Base-by-base conservation (phyloP, 2,888 invertebrate species). In the Alcis repandata region DNA sequence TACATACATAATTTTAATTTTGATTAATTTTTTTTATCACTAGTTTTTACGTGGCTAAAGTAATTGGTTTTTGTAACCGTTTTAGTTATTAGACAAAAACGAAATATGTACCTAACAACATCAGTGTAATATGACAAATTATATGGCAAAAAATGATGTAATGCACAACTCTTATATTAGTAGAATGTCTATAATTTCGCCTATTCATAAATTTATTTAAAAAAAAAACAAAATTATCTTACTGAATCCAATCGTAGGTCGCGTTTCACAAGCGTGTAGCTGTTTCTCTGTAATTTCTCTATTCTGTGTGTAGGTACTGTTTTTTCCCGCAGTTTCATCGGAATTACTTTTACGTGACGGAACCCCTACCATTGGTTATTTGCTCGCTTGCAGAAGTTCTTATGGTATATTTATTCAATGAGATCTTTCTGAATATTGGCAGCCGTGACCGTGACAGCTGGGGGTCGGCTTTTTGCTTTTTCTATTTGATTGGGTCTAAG, bases 301-400 rank as follows among this genome's bases (percentile, higher is more conserved):
- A 13, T n/a, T 36, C 36, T 38, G 36, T 13, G 13, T 17, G 11
- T 51, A 51, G 51, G 51, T 20, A 51, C 51, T 19, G 51, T 63
- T 66, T 69, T 70, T 65, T 56, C 19, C 54, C 40, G 61, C 51
- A 15, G 56, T 65, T 59, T 58, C 70, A 60, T 52, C 65, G 51
- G 63, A 68, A 72, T 68, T 64, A 65, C 68, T 58, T 63, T 64
- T 64, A 70, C 68, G 63, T 58, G 64, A 63, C 61, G 41, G 9
- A 36, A 27, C 51, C 58, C 53, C 48, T 59, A 68, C 59, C 33
- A 58, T 41, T 15, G 45, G 33, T 15, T 36, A 51, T 51, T 51
- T 36, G 36, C 51, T 51, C 13, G 51, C 15, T 19, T 36, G 51
- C 51, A n/a, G 36, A 51, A 38, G 15, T n/a, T 36, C 36, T 51